Percentiles rank a stretch among this genome's conserved stretches.
Conservation (phyloP, 2,113 vertebrate genomes). For the Proterorhinus semilunaris region DNA sequence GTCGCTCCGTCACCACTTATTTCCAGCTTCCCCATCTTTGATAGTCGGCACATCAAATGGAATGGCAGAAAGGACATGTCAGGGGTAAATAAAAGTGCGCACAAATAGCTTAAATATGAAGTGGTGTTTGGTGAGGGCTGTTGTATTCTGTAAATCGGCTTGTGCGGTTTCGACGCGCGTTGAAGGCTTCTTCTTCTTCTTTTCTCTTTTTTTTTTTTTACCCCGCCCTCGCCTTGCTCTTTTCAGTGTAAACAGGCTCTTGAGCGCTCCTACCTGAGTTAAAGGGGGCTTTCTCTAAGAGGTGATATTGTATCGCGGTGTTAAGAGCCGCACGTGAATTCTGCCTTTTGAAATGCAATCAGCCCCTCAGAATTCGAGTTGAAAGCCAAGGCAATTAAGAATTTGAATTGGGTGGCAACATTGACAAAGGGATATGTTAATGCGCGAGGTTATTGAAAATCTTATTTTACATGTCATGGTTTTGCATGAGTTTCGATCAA, state of each 20-base stretch:
- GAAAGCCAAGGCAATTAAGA: conserved; percentile 71
- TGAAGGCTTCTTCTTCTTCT: conserved; percentile 20
- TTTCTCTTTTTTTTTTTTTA: not conserved
- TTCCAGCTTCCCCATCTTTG: conserved; percentile 71
- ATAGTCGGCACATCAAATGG: conserved; percentile 75
- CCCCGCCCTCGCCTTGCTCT: conserved; percentile 10
- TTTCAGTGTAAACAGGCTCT: conserved; percentile 73
- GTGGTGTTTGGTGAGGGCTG: conserved; percentile 60
- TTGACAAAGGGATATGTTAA: conserved; percentile 66
- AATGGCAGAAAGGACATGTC: conserved; percentile 72
- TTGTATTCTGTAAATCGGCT: conserved; percentile 65
- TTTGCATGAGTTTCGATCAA: conserved; percentile 59
- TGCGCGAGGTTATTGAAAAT: conserved; percentile 58
- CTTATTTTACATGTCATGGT: conserved; percentile 65
- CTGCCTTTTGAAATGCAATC: conserved; percentile 77
- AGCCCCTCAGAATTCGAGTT: conserved; percentile 62
- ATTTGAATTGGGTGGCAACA: conserved; percentile 62
- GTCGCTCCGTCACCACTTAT: conserved; percentile 69
- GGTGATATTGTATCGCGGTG: conserved; percentile 57
- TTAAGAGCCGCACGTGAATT: conserved; percentile 65
- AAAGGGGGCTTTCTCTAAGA: conserved; percentile 60
- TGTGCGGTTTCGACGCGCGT: conserved; percentile 48
- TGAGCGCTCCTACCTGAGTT: conserved; percentile 72
- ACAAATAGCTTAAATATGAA: conserved; percentile 69
- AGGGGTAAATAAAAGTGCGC: conserved; percentile 65